Conservation (phyloP, 2,113 vertebrate genomes). For the Pangasianodon gigas region DNA sequence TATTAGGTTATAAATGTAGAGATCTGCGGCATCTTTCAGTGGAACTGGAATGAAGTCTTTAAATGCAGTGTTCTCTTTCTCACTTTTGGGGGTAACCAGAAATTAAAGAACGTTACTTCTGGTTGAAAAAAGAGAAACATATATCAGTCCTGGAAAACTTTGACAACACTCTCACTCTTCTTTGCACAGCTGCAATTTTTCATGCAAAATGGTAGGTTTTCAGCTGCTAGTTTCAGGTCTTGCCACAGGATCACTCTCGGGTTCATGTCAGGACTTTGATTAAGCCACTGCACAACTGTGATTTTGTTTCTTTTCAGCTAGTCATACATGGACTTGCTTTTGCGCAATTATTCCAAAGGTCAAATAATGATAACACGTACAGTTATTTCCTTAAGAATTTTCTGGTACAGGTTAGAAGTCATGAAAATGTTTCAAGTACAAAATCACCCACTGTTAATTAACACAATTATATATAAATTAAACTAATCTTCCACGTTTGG, state of each 20-base stretch:
- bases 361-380: neutral
- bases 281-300: neutral
- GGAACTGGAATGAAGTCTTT: neutral
- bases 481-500: neutral
- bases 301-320: neutral
- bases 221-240: neutral
- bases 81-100: no score
- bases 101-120: neutral
- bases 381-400: neutral
- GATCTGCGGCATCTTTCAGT: neutral
- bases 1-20: no score
- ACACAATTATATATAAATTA: neutral
- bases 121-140: neutral
- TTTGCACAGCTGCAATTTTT: neutral
- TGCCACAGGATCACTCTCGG: neutral
- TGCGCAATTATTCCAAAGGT: neutral
- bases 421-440: neutral
- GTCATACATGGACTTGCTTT: neutral
- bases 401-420: neutral
- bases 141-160: neutral
- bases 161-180: neutral
- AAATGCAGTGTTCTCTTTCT: no score
- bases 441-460: neutral
- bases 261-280: neutral
- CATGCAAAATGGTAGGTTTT: neutral